Base-by-base conservation (phyloP, 2,113 vertebrate species). In the Chamaetylas fuelleborni region DNA sequence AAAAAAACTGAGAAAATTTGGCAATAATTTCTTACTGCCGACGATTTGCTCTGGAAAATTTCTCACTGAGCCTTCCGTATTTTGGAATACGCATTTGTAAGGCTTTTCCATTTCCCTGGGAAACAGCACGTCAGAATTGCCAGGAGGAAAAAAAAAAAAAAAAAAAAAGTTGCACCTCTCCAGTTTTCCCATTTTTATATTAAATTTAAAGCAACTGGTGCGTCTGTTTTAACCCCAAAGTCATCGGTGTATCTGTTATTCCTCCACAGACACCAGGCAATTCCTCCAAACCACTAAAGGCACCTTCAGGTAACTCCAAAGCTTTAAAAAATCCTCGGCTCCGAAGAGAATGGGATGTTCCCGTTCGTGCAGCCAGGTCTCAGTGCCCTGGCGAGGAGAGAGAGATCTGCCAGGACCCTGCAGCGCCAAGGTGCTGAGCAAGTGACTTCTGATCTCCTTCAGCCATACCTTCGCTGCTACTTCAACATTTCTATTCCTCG, bases 401-500 rank as follows among this genome's bases (percentile, higher is more conserved):
- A 16, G 77, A 40, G 64, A 33, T 73, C 58, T 25, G 29, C 28
- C 50, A 1, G 28, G 19, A 7, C 70, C 78, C 66, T 11, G 28
- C 57, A 16, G 47, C 11, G 54, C 67, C 33, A 1, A 50, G 61
- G 36, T 48, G 70, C 88, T 64, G 31, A 72, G 7, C 8, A 25
- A 88, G 60, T 17, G 72, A 61, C 78, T 90, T 15, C 29, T 12
- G 61, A 38, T 18, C 57, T 5, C 19, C 34, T 38, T 1, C 86
- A 29, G 77, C 60, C 29, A 0, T 12, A 13, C 9, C n/a, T 51
- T 6, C 9, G 69, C 57, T 10, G 62, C 74, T 36, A 6, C 19
- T 64, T 23, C 43, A n/a, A 8, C 19, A 9, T 2, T 9, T 6
- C 1, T 12, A 5, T 0, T 19, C 26, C 88, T 81, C 67, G 1